phyloP scores from a whole-genome alignment of 2,113 vertebrate species.

The Anser cygnoides region DNA sequence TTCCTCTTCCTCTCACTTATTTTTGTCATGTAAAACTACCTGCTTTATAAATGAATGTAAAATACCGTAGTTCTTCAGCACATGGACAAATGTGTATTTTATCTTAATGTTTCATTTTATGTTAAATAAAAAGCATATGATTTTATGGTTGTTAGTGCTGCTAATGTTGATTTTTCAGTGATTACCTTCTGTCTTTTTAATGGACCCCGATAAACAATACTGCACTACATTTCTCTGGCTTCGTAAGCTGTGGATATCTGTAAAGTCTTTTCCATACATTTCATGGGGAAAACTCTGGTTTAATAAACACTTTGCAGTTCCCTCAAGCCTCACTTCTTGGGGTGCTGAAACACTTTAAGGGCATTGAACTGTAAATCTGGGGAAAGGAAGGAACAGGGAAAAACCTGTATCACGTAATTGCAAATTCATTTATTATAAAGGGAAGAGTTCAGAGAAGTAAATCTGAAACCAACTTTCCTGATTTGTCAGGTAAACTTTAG shows the following conservation, averaged over 20 bases:
- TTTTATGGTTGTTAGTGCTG: constrained; percentile 4
- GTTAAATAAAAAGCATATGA: constrained; percentile 67
- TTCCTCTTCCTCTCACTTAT: constrained; percentile 17
- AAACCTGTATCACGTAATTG: fast-evolving
- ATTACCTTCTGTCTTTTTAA: background rate
- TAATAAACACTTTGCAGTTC: background rate
- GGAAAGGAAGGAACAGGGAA: background rate
- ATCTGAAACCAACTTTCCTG: background rate
- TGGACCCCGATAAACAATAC: fast-evolving
- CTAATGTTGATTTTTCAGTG: background rate
- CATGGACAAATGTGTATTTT: constrained; percentile 81
- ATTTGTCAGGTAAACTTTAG: background rate
- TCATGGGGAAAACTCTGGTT: background rate
- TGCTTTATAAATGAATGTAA: constrained; percentile 81
- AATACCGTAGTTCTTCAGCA: constrained; percentile 81
- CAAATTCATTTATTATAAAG: background rate
- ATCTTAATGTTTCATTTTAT: constrained; percentile 76
- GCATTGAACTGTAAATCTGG: background rate
- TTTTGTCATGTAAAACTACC: constrained; percentile 56
- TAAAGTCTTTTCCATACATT: fast-evolving
- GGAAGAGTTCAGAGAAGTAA: background rate
- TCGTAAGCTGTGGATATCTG: background rate
- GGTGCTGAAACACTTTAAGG: too few species aligned
- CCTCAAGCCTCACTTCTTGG: background rate
- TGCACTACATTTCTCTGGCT: background rate